Evolutionary conservation across 1,140 invertebrate species (phyloP), one percentile per base, ranked within the genome.

Genomic region (Drosophila kurseongensis): DNA sequence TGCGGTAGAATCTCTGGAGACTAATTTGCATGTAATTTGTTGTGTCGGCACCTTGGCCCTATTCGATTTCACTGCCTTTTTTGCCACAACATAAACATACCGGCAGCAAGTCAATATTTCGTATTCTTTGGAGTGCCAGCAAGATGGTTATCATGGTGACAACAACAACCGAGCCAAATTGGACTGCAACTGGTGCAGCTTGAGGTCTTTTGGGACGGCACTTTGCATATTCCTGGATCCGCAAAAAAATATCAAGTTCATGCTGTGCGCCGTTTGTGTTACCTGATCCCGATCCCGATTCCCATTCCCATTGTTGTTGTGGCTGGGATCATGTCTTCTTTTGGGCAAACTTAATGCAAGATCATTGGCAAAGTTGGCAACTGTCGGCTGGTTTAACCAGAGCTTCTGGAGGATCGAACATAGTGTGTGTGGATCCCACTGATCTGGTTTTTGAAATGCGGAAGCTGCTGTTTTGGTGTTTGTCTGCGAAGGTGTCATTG

Each of bases 11-110:
- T 23, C 48, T 5, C 9, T 1, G 45, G 9, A 44, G 32, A 50
- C 45, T 69, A 79, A 86, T 86, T 86, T 83, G 83, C 75, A 83
- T 83, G 79, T 86, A 76, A 86, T 88, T 86, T 83, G 82, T 82
- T 83, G 59, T 55, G 16, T 61, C 54, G 74, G 60, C 74, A 63
- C 40, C 52, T 83, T 48, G 47, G 41, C 42, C 52, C 59, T 61
- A 32, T 54, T 41, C 18, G 41, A 60, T 58, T 69, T 78, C 27
- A n/a, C 29, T 50, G 36, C 54, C 66, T 59, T 14, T 23, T 3
- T 12, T 16, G 27, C 54, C 3, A 23, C 52, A 57, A n/a, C 29
- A 38, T 36, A 42, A 7, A 74, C 44, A 42, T 5, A 69, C 44
- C 77, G 61, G 44, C 59, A 50, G 66, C 75, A 56, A 59, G 79